Conservation (phyloP, 2,113 vertebrate species). For the Sporophila hypoxantha region DNA sequence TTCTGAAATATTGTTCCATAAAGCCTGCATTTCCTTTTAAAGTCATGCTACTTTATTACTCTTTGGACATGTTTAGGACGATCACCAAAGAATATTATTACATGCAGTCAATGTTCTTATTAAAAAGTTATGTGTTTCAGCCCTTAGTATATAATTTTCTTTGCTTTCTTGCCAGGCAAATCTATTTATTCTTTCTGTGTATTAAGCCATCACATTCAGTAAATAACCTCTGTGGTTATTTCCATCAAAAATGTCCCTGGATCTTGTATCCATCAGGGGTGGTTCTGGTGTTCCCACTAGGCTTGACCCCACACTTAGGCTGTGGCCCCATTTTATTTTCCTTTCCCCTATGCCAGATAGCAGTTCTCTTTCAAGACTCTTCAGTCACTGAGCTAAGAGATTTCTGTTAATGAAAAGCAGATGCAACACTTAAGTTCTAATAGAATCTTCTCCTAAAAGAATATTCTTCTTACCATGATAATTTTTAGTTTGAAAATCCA, state of each 20-base stretch:
- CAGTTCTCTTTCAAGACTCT: neutral
- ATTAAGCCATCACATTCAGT: neutral
- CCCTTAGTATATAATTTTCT: neutral
- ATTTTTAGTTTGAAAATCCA: neutral
- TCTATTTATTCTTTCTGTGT: neutral
- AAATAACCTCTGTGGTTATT: neutral
- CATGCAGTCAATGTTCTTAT: conserved; percentile 9
- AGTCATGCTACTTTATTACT: conserved; percentile 1
- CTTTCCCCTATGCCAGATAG: neutral
- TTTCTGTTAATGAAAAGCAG: neutral
- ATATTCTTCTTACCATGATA: neutral
- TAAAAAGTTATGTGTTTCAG: conserved; percentile 14
- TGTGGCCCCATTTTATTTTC: neutral
- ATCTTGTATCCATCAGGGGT: neutral
- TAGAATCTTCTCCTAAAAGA: neutral
- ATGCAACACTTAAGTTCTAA: neutral
- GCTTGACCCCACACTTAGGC: conserved; percentile 31
- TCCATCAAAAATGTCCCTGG: neutral
- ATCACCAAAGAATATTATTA: conserved; percentile 18
- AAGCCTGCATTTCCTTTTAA: conserved; percentile 42
- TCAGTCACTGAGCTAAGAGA: neutral
- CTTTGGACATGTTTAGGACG: conserved; percentile 22
- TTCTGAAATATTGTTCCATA: conserved; percentile 29
- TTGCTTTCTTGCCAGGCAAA: conserved; percentile 23
- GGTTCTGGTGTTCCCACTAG: conserved; percentile 7